These are phyloP conservation scores for Conus canariensis DNA, from an alignment of 2,888 invertebrate genomes.

Conservation along the genomic window DNA sequence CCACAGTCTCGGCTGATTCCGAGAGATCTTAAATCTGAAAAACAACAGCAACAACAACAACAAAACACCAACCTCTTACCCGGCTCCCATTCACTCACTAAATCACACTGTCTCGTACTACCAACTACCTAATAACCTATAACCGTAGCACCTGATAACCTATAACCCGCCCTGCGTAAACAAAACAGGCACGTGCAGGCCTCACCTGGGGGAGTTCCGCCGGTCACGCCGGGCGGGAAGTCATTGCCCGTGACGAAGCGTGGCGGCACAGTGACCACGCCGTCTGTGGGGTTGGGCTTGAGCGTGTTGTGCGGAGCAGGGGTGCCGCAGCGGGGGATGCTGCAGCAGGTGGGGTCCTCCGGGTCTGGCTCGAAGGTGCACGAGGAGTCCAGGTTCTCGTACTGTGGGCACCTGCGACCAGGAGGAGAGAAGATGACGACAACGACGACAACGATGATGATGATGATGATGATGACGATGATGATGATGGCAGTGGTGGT, in stretches of 20 bases:
- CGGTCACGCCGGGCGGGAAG: constrained; percentile 51
- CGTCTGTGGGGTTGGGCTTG: constrained; percentile 60
- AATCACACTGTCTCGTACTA: no score
- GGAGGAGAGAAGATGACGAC: background rate
- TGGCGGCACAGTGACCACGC: constrained; percentile 54
- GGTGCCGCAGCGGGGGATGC: constrained; percentile 58
- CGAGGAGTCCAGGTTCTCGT: constrained; percentile 60
- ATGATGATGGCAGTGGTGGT: background rate
- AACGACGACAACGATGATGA: background rate
- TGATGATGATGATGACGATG: no score
- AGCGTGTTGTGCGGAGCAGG: constrained; percentile 53
- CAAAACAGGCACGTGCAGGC: background rate
- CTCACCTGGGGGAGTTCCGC: constrained; percentile 36
- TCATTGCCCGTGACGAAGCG: constrained; percentile 61
- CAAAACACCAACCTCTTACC: no score
- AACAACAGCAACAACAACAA: no score
- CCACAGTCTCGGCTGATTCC: no score
- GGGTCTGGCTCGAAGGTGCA: constrained; percentile 61
- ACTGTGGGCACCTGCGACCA: constrained; percentile 59
- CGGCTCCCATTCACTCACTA: no score
- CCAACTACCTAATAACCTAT: no score
- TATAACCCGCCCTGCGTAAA: no score
- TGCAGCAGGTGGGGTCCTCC: constrained; percentile 62
- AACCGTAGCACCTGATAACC: no score
- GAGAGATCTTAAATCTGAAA: no score